A percentile compares a stretch with the other conserved stretches of the same genome.
phyloP scores from a whole-genome alignment of 1,140 invertebrate genomes.

The Caenorhabditis tropicalis region DNA sequence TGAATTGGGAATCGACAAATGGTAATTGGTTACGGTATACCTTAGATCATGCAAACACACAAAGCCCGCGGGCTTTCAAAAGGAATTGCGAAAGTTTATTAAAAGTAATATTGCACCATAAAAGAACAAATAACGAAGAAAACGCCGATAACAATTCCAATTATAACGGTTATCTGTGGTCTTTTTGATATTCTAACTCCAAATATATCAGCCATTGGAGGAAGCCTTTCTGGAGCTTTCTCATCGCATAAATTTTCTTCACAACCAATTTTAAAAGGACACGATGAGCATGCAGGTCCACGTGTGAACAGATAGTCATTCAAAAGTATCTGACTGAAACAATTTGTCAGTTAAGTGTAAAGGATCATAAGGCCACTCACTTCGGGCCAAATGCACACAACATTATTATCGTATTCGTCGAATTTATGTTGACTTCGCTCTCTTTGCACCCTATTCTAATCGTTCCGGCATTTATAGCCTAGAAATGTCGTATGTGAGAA shows the following conservation, averaged over 20 bases:
- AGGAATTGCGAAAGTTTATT: no score
- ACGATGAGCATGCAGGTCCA: neutral
- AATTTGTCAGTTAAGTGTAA: neutral
- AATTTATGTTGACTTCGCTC: neutral
- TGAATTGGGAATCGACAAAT: no score
- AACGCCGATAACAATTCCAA: neutral
- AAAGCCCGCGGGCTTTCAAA: no score
- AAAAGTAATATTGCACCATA: neutral
- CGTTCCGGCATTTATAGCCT: neutral
- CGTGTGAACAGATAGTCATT: neutral
- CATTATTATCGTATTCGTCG: neutral
- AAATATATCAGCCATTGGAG: neutral
- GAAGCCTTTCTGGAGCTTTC: neutral
- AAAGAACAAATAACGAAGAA: neutral
- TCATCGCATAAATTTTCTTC: neutral
- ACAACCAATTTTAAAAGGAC: neutral
- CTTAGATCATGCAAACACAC: no score
- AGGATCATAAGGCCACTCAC: neutral
- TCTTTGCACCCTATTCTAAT: neutral
- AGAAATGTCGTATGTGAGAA: neutral
- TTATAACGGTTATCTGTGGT: neutral
- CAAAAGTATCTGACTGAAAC: neutral
- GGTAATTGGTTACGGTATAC: no score
- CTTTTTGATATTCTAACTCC: neutral
- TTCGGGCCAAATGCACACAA: neutral